Evolutionary conservation across 2,113 vertebrate species (phyloP).

Genomic region (Leptodactylus fuscus): DNA sequence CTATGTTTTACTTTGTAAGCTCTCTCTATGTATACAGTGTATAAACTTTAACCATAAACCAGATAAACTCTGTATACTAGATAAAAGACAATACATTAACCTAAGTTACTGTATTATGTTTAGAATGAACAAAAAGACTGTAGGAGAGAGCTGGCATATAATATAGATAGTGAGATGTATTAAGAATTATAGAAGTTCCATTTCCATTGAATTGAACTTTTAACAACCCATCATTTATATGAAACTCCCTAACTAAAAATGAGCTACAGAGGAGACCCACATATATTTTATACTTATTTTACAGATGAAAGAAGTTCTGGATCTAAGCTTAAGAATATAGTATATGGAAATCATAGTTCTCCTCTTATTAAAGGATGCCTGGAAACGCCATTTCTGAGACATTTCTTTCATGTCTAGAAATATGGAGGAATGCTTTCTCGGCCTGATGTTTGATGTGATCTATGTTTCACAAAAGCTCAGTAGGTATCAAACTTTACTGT

Average conservation of each 20-base stretch:
- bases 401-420: constrained; percentile 23
- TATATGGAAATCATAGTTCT: constrained; percentile 3
- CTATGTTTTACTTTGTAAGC: too few relatives aligned
- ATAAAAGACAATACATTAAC: too few relatives aligned
- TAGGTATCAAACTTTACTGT: neutral
- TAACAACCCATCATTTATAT: neutral
- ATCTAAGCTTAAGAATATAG: neutral
- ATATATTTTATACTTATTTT: constrained; percentile 26
- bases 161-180: neutral
- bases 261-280: neutral
- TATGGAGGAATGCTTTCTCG: constrained; percentile 19
- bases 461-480: constrained; percentile 18
- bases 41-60: too few relatives aligned
- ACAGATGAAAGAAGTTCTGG: constrained; percentile 13
- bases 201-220: neutral
- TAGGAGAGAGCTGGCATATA: neutral
- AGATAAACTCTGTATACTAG: too few relatives aligned
- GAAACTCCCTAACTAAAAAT: constrained; percentile 1
- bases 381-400: constrained; percentile 21
- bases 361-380: constrained; percentile 11
- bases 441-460: constrained; percentile 27
- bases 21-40: too few relatives aligned
- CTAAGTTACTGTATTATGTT: too few relatives aligned
- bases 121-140: neutral
- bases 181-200: neutral